Percentiles rank a stretch among this genome's conserved stretches.
phyloP scores from a whole-genome alignment of 2,113 vertebrate species.

The Sinocyclocheilus rhinocerous region DNA sequence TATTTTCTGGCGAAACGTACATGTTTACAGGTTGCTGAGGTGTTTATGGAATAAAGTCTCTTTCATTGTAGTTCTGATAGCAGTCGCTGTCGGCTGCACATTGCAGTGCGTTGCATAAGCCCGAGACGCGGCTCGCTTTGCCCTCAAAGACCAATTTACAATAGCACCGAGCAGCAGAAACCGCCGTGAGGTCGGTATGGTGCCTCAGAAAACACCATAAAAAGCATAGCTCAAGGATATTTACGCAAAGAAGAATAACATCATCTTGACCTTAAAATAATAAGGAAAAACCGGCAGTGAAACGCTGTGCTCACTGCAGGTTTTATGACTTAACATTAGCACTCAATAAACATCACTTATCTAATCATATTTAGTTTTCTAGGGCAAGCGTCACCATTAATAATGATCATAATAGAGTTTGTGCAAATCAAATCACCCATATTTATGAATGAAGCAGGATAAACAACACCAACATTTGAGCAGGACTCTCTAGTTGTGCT shows the following conservation, averaged over 20 bases:
- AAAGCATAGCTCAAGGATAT: neutral
- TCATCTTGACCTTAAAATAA: neutral
- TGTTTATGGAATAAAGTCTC: conserved; percentile 25
- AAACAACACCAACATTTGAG: too few species aligned
- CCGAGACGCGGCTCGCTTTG: conserved; percentile 35
- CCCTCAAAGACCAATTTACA: conserved; percentile 48
- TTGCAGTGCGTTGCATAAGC: conserved; percentile 73
- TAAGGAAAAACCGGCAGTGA: neutral
- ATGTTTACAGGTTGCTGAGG: neutral
- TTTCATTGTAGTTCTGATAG: conserved; percentile 41
- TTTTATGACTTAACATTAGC: neutral
- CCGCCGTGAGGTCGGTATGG: neutral
- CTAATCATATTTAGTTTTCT: neutral
- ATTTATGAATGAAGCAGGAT: neutral
- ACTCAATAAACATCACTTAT: neutral
- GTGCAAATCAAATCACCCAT: neutral
- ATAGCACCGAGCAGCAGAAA: conserved; percentile 20
- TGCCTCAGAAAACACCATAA: neutral
- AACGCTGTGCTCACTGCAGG: neutral
- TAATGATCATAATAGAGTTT: neutral
- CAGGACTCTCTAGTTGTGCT: neutral
- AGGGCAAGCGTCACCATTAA: neutral
- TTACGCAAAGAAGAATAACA: neutral
- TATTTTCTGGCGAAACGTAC: neutral
- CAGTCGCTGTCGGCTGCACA: conserved; percentile 54